Base-by-base conservation (phyloP, 2,888 invertebrate species). In the Pyrgus malvae region DNA sequence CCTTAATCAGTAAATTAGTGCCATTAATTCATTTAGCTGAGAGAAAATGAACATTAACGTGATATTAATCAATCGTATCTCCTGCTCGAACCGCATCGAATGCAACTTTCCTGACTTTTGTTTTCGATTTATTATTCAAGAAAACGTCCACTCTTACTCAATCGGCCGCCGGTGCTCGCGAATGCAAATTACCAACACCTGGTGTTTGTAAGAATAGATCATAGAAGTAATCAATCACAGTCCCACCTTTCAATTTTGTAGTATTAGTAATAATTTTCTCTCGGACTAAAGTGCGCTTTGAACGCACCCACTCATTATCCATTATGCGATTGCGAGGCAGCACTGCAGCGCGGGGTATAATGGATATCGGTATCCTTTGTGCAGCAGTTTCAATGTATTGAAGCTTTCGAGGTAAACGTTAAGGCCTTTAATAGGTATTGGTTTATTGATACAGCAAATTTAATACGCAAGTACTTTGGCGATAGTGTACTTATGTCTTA, bases 191-290 rank as follows among this genome's bases (percentile, higher is more conserved):
- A 38, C 44, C 37, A 38, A 48, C 41, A 55, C 46, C 41, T 48
- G 42, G 55, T 55, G 42, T 41, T 48, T 35, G 41, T 48, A 54
- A 46, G 46, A 54, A 54, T 54, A 48, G 46, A 46, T 48, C 54
- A 38, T 54, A 41, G 46, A 41, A 48, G 54, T 41, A 44, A 51
- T 44, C 51, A 51, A 51, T 51, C 50, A 45, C 45, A 53, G 53
- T 53, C 44, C 45, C 45, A 54, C 45, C 54, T 31, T 54, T 54
- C 54, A 54, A 54, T 54, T 46, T 46, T 54, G 54, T 46, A 54
- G 46, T 46, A 45, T 54, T 54, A 54, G 54, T 54, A 46, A 54
- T 54, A 38, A 54, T 54, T 54, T 54, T 54, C 54, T 54, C 54
- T 54, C 31, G n/a, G 44, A 38, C 44, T 53, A 53, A 53, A 53